These are phyloP conservation scores for Rosalia funebris DNA, from an alignment of 2,888 invertebrate species.

Conservation along the genomic window DNA sequence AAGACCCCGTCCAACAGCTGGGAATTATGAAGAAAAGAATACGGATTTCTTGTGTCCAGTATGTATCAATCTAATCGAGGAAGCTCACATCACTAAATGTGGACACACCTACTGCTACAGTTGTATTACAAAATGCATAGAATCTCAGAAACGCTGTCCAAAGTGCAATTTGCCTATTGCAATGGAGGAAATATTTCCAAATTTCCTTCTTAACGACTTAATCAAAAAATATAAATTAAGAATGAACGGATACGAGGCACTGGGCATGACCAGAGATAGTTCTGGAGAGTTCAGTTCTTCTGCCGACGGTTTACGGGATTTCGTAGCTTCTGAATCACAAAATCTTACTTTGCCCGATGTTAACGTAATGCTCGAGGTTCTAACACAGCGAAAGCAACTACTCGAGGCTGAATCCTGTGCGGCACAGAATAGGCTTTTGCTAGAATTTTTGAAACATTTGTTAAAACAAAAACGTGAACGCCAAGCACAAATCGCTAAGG, in stretches of 20 bases:
- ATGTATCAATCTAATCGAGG: constrained; percentile 88
- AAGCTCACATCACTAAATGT: constrained; percentile 91
- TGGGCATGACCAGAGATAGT: constrained; percentile 61
- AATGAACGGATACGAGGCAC: constrained; percentile 63
- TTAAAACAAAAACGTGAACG: constrained; percentile 77
- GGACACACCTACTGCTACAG: constrained; percentile 91
- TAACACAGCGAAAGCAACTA: constrained; percentile 81
- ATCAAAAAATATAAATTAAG: constrained; percentile 76
- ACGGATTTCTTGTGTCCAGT: constrained; percentile 80
- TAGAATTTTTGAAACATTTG: constrained; percentile 85
- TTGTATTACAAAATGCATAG: constrained; percentile 78
- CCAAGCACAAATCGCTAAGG: constrained; percentile 73
- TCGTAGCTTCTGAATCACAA: constrained; percentile 76
- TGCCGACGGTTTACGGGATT: constrained; percentile 70
- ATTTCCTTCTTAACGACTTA: constrained; percentile 85
- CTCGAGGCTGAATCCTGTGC: constrained; percentile 83
- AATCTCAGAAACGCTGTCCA: constrained; percentile 78
- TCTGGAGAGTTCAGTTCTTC: constrained; percentile 62
- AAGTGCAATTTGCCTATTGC: constrained; percentile 81
- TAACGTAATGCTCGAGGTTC: constrained; percentile 81
- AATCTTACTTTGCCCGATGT: constrained; percentile 82
- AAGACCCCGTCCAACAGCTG: constrained; percentile 66
- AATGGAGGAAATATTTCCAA: constrained; percentile 82
- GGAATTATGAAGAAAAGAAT: constrained; percentile 74
- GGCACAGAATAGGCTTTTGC: constrained; percentile 82